Conservation (phyloP, 2,113 vertebrate species). For the Salvelinus sp. region DNA sequence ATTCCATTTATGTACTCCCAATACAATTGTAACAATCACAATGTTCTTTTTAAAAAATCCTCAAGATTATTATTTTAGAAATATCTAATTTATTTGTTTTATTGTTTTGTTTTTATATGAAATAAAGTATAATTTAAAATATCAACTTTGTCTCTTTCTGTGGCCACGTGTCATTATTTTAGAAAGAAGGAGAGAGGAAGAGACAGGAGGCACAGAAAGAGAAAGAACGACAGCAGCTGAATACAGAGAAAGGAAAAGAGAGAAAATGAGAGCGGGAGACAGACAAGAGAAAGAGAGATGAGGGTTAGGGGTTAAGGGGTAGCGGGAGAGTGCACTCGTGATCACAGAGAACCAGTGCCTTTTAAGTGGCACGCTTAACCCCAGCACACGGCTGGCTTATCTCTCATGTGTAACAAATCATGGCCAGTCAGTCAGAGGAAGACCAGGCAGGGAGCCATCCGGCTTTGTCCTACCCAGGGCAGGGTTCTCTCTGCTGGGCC, state of each 20-base stretch:
- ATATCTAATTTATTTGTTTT: conserved; percentile 84
- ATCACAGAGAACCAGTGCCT: background rate
- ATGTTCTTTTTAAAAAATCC: conserved; percentile 60
- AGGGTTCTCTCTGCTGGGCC: background rate
- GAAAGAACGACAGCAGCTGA: background rate
- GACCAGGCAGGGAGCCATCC: background rate
- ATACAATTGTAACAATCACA: conserved; percentile 54
- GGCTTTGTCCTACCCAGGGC: background rate
- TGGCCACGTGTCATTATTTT: background rate
- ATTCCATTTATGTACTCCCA: conserved; percentile 51
- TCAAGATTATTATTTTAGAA: conserved; percentile 78
- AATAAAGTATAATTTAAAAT: conserved; percentile 83
- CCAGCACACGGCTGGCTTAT: conserved; percentile 10
- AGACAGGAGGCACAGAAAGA: too few relatives aligned
- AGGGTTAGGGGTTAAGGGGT: conserved; percentile 55
- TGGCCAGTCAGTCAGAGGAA: background rate
- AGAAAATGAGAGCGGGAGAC: conserved; percentile 25
- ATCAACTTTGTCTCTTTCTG: background rate
- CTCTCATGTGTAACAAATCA: conserved; percentile 35
- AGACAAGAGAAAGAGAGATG: conserved; percentile 51
- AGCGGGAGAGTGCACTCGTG: background rate
- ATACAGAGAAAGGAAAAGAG: background rate
- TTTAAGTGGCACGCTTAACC: conserved; percentile 9
- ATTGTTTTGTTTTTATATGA: conserved; percentile 80
- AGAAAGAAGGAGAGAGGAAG: too few relatives aligned